Conservation (phyloP, 1,140 invertebrate genomes). For the Drosophila parvula region DNA sequence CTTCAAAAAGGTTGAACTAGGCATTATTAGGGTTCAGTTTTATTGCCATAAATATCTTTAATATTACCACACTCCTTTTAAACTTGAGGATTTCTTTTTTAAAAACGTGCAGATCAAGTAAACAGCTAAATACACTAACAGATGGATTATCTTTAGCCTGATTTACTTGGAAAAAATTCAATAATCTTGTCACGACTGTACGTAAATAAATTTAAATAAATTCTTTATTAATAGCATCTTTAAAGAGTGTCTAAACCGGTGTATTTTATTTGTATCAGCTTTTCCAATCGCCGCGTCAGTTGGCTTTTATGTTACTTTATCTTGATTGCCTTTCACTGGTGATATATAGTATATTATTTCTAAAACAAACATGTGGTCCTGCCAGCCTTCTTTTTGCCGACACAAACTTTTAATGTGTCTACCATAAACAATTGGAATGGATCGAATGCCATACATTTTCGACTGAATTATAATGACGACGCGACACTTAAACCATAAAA, state of each 20-base stretch:
- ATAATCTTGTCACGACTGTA: neutral
- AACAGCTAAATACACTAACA: neutral
- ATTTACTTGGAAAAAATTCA: neutral
- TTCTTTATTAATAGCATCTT: neutral
- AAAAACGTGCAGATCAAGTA: neutral
- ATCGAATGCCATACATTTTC: constrained; percentile 26
- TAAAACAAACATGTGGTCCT: constrained; percentile 34
- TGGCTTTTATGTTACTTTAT: constrained; percentile 30
- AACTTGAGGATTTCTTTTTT: neutral
- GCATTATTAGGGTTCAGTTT: neutral
- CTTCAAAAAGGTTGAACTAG: constrained; percentile 19
- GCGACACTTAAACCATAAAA: constrained; percentile 60
- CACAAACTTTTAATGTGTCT: constrained; percentile 41
- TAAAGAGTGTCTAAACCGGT: neutral
- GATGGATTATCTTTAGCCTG: neutral
- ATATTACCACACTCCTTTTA: neutral
- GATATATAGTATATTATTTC: constrained; percentile 27
- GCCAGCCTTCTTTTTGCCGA: neutral
- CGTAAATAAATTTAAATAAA: neutral
- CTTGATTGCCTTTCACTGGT: constrained; percentile 32
- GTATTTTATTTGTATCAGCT: neutral
- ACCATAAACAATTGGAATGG: constrained; percentile 35
- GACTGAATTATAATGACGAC: constrained; percentile 63
- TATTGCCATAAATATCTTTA: neutral
- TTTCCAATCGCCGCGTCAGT: neutral